Conservation (phyloP, 2,797 vertebrate genomes). For the Odontamblyopus lacepedii region DNA sequence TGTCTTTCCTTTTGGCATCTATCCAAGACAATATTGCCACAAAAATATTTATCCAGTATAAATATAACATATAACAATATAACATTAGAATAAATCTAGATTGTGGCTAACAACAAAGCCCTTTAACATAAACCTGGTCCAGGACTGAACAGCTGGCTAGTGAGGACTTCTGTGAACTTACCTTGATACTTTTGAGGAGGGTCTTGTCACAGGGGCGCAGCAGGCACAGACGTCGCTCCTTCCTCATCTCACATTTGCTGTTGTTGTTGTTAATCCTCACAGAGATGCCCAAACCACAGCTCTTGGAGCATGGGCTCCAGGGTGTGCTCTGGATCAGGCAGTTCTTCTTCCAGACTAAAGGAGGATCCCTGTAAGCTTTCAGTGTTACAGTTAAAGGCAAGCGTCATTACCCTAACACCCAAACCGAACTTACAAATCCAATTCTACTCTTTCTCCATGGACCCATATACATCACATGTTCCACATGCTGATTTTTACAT, state of each 20-base stretch:
- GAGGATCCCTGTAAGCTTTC: constrained; percentile 92
- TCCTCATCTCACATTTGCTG: constrained; percentile 89
- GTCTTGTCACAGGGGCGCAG: constrained; percentile 86
- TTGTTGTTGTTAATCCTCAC: constrained; percentile 91
- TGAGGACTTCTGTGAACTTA: constrained; percentile 56
- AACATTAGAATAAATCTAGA: background rate
- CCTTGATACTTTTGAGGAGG: constrained; percentile 81
- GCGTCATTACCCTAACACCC: constrained; percentile 56
- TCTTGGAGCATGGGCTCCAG: constrained; percentile 92
- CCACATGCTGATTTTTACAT: background rate
- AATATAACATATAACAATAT: no score
- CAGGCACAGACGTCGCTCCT: constrained; percentile 88
- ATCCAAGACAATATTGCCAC: constrained; percentile 7
- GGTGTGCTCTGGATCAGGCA: constrained; percentile 91
- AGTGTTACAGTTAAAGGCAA: constrained; percentile 73
- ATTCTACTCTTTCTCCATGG: background rate
- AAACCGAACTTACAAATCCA: background rate
- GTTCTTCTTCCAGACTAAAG: constrained; percentile 90
- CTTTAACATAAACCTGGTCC: background rate
- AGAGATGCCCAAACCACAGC: constrained; percentile 92
- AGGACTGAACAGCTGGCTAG: background rate
- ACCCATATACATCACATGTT: background rate
- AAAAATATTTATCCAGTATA: background rate
- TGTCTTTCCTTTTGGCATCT: constrained; percentile 89
- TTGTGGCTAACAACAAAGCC: no score